Conservation (phyloP, 2,113 vertebrate genomes). For the Orientallactaga bullata region DNA sequence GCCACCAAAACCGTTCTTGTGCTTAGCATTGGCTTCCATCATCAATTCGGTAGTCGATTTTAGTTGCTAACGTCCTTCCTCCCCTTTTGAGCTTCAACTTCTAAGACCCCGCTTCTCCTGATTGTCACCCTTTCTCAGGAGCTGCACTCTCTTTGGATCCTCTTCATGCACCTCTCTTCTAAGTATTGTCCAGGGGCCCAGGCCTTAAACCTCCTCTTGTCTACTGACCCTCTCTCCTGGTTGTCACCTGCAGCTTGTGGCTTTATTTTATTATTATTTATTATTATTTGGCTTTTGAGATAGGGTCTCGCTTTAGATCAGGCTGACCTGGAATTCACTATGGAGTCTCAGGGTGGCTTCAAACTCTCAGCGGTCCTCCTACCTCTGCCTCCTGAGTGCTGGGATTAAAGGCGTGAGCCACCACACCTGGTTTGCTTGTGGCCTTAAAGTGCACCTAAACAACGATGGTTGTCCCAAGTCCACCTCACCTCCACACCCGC, state of each 20-base stretch:
- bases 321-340: no score
- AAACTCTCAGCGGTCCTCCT: no score
- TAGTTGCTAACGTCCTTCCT: not conserved
- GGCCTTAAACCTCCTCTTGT: not conserved
- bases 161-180: not conserved
- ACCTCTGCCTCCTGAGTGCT: no score
- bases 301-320: no score
- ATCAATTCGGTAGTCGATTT: not conserved
- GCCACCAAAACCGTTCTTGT: not conserved
- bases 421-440: no score
- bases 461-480: not conserved
- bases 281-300: no score
- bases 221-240: not conserved
- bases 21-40: not conserved
- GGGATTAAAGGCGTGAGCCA: no score
- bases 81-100: not conserved
- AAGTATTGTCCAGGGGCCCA: not conserved
- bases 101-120: not conserved
- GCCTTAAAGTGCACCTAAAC: not conserved
- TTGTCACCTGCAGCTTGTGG: not conserved
- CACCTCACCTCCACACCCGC: not conserved
- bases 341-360: no score
- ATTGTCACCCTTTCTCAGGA: not conserved
- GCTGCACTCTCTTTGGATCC: not conserved
- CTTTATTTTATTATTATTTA: no score